Conservation (phyloP, 2,888 invertebrate species). For the Uropetala carovei region DNA sequence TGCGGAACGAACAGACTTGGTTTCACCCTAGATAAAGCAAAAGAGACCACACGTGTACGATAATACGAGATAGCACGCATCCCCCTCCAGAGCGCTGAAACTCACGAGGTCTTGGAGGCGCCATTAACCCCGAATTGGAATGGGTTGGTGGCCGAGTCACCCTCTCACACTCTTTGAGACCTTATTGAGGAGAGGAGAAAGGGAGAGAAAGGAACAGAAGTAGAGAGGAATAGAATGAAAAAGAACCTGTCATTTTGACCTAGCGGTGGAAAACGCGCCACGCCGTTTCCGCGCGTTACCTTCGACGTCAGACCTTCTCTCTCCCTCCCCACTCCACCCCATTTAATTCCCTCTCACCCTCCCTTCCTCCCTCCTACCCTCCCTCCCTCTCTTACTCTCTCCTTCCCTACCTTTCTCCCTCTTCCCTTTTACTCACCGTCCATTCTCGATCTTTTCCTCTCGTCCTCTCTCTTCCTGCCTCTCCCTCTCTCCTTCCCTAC, state of each 20-base stretch:
- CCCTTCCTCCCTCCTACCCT: background rate
- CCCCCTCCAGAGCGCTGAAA: conserved; percentile 8
- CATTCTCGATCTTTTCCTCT: background rate
- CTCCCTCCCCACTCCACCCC: no score
- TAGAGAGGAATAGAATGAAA: background rate
- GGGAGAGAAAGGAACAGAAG: background rate
- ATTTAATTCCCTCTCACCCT: background rate
- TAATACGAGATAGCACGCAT: background rate
- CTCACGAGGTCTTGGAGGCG: conserved; percentile 51
- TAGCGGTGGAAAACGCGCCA: background rate
- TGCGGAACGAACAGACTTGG: no score
- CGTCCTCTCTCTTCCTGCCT: no score
- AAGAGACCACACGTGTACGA: background rate
- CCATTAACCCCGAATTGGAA: conserved; percentile 54
- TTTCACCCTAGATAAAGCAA: no score
- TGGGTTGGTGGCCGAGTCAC: background rate
- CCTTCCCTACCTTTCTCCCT: background rate
- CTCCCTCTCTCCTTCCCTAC: no score
- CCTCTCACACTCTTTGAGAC: background rate
- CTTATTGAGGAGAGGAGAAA: background rate
- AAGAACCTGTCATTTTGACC: background rate
- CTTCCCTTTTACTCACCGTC: background rate
- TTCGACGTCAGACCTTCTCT: no score
- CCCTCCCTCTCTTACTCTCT: no score
- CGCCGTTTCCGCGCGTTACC: background rate